Conservation (phyloP, 2,113 vertebrate species). For the Morone chrysops region DNA sequence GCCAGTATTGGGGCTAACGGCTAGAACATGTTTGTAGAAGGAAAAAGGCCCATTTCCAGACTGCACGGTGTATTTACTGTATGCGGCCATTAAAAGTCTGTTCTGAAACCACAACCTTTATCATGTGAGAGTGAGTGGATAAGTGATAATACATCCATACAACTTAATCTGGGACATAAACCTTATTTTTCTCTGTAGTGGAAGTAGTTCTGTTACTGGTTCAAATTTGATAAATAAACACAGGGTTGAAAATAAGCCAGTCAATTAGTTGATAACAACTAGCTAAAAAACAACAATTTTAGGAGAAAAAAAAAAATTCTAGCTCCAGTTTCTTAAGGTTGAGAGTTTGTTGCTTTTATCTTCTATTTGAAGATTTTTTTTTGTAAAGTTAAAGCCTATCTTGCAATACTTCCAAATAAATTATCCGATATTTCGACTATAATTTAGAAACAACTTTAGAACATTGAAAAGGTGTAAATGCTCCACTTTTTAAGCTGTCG, state of each 20-base stretch:
- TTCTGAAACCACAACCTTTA: not conserved
- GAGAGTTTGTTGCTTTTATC: not conserved
- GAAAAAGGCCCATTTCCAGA: conserved; percentile 45
- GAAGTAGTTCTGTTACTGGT: not conserved
- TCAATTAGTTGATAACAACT: too few relatives aligned
- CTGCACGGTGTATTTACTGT: conserved; percentile 27
- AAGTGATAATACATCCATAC: not conserved
- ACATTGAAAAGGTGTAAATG: not conserved
- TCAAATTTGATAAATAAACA: not conserved
- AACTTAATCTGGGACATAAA: not conserved
- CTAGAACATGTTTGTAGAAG: conserved; percentile 53
- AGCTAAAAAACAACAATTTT: too few relatives aligned
- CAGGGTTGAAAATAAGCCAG: too few relatives aligned
- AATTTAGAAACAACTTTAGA: not conserved
- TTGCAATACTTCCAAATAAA: too few relatives aligned
- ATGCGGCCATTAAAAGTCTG: conserved; percentile 26
- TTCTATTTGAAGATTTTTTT: not conserved
- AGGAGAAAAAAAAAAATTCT: not conserved
- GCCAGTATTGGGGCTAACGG: conserved; percentile 64
- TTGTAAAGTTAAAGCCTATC: too few relatives aligned
- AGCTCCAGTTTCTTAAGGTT: not conserved
- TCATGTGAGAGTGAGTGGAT: not conserved
- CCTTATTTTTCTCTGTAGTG: not conserved
- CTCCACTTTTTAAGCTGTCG: not conserved
- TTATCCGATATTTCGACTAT: too few relatives aligned